Percentiles rank a stretch among this genome's conserved stretches.
Evolutionary conservation across 2,797 vertebrate species (phyloP).

Genomic region (Amblyopsis hoosieri): DNA sequence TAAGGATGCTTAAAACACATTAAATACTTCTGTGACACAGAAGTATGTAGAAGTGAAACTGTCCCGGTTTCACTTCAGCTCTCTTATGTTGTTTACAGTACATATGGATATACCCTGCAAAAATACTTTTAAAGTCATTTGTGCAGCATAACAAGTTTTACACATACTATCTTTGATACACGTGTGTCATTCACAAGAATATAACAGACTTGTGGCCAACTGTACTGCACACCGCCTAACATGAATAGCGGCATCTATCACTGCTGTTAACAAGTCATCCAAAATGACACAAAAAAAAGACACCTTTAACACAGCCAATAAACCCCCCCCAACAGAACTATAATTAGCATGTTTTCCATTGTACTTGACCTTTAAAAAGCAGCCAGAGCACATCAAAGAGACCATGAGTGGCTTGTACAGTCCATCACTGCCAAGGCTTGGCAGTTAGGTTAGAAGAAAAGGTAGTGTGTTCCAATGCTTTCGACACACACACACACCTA

Average conservation of each 20-base stretch:
- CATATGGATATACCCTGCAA: not conserved
- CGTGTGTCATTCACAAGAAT: no score
- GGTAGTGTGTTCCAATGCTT: constrained; percentile 3
- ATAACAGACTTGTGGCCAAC: no score
- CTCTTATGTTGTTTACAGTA: not conserved
- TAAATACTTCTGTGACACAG: no score
- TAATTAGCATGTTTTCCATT: constrained; percentile 49
- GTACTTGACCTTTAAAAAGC: constrained; percentile 50
- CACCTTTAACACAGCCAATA: constrained; percentile 1
- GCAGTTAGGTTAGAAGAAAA: not conserved
- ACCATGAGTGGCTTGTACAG: constrained; percentile 15
- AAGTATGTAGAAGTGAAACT: no score
- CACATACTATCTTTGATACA: no score
- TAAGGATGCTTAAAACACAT: no score
- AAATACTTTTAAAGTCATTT: no score
- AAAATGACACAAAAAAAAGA: constrained; percentile 15
- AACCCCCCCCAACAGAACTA: constrained; percentile 18
- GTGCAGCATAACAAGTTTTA: no score
- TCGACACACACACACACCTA: not conserved
- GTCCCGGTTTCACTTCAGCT: no score
- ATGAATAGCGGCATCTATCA: constrained; percentile 1
- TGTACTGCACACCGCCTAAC: no score
- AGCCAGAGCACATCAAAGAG: constrained; percentile 18
- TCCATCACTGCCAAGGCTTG: constrained; percentile 13
- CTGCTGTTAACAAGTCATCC: constrained; percentile 31